phyloP scores from a whole-genome alignment of 2,888 invertebrate genomes.

The Eudasyphora cyanicolor region DNA sequence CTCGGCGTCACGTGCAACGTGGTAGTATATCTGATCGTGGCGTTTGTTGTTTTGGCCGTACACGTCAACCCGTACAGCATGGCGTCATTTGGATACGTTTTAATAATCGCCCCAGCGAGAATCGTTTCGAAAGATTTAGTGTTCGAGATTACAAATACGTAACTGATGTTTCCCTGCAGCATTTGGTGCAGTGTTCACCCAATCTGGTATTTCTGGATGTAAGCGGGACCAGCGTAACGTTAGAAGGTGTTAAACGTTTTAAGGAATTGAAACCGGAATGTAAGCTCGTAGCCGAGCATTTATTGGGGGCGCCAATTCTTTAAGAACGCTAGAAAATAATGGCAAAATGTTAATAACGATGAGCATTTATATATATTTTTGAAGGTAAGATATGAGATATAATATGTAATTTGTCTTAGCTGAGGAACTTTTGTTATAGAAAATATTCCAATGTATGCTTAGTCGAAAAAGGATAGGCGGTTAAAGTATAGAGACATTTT shows the following conservation, averaged over 20 bases:
- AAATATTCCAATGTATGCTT: no score
- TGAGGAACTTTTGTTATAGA: no score
- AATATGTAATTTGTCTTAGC: background rate
- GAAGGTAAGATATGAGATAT: background rate
- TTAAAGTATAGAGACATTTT: no score
- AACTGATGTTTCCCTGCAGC: constrained; percentile 83
- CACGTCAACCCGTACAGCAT: constrained; percentile 75
- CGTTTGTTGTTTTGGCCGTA: constrained; percentile 78
- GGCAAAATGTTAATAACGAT: background rate
- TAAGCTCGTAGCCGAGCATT: constrained; percentile 79
- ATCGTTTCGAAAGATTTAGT: constrained; percentile 81
- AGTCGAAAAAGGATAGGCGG: no score
- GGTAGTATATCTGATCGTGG: constrained; percentile 77
- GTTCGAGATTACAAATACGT: constrained; percentile 83
- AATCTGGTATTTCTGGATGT: constrained; percentile 84
- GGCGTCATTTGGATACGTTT: constrained; percentile 79
- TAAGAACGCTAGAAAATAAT: background rate
- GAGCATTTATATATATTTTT: constrained; percentile 9
- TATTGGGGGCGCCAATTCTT: constrained; percentile 57
- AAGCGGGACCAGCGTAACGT: constrained; percentile 84
- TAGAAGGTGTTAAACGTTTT: constrained; percentile 83
- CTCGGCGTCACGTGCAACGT: constrained; percentile 29
- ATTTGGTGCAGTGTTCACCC: constrained; percentile 84
- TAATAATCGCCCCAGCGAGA: constrained; percentile 78
- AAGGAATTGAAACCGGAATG: constrained; percentile 83